Evolutionary conservation across 1,140 invertebrate genomes (phyloP).

Genomic region (Halictus rubicundus): DNA sequence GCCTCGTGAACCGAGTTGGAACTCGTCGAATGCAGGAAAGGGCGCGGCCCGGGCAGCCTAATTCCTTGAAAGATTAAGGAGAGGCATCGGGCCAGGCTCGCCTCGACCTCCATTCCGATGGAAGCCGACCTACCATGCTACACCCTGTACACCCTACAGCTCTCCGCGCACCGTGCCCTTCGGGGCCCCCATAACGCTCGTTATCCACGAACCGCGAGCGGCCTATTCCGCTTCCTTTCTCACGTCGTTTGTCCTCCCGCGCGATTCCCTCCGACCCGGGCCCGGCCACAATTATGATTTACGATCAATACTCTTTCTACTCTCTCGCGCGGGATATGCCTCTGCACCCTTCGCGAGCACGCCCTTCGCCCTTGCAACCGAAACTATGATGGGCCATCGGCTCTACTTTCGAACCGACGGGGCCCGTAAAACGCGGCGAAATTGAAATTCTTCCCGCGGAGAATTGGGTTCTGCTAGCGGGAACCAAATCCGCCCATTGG

Average conservation of each 20-base stretch:
- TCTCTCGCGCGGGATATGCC: background rate
- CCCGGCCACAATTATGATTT: constrained; percentile 32
- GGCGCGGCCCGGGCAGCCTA: constrained; percentile 75
- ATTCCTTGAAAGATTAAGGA: constrained; percentile 79
- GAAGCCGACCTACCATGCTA: too few relatives aligned
- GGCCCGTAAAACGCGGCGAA: background rate
- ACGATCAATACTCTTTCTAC: constrained; percentile 20
- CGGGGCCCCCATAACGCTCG: constrained; percentile 30
- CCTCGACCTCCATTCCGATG: constrained; percentile 64
- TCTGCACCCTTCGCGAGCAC: background rate
- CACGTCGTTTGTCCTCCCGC: constrained; percentile 66
- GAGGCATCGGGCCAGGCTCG: constrained; percentile 63
- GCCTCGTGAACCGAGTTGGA: constrained; percentile 54
- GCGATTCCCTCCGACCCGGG: background rate
- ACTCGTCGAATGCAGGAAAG: constrained; percentile 80
- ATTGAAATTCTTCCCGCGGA: background rate
- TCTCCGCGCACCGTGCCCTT: constrained; percentile 44
- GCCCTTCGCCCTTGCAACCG: too few relatives aligned
- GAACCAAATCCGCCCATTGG: too few relatives aligned
- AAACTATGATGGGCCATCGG: too few relatives aligned
- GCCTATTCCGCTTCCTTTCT: constrained; percentile 72
- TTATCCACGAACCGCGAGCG: constrained; percentile 47
- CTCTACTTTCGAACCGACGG: background rate
- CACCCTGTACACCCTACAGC: background rate
- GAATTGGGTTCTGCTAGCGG: too few relatives aligned